Base-by-base conservation (phyloP, 2,113 vertebrate species). In the Heterotilapia buettikoferi region DNA sequence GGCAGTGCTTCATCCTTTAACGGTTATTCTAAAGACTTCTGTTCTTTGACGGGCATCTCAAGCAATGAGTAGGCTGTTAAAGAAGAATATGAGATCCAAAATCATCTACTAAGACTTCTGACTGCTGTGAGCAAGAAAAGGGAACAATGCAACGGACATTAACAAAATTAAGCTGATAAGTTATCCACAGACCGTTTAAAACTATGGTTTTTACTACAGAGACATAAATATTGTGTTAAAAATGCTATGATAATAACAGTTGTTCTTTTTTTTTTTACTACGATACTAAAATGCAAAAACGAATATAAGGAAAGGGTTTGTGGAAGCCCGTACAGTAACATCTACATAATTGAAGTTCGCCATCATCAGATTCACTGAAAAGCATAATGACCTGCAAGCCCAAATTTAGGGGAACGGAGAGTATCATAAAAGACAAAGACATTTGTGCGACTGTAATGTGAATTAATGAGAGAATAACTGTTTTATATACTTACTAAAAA, bases 21-120 rank as follows among this genome's bases (percentile, higher is more conserved):
- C 2, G 1, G 13, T 57, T 14, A 14, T 29, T 57, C 54, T 14
- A 1, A 1, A 57, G 12, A 14, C 24, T 7, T 57, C 2, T 57
- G 12, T 57, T 26, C 12, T 14, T 26, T 57, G 54, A 57, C 1
- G 4, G 24, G 13, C 13, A 29, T 29, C 12, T 57, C 24, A 29
- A 57, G 56, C 13, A 59, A 9, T 3, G 24, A 57, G 56, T 14
- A 16, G 6, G 24, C 56, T 57, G 24, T 26, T 59, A 59, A 59
- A 29, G 56, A 59, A 59, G 4, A 59, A 59, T 26, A 59, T 59
- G 24, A 9, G 26, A 59, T 1, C 26, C 56, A 59, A 59, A 31
- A 31, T 29, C 13, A 29, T 59, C 56, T 59, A 29, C 56, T 57
- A 59, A 59, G 24, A 29, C 26, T 31, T 59, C 26, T 59, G 26